These are phyloP conservation scores for Heliconius nattereri DNA, from an alignment of 1,140 invertebrate species.

Conservation along the genomic window DNA sequence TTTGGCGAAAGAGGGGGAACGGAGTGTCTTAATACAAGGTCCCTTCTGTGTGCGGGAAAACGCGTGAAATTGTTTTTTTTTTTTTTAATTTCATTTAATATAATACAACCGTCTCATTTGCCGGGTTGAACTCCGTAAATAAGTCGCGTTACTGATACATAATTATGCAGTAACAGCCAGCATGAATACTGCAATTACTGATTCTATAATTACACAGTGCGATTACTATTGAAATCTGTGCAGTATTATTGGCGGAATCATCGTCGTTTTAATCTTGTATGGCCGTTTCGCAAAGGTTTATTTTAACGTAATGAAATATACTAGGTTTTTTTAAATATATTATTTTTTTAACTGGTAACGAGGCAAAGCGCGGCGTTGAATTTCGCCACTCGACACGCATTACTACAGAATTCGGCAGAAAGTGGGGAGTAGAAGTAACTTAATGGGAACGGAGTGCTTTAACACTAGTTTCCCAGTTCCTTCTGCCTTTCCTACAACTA, in stretches of 20 bases:
- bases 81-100: background rate
- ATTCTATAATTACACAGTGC: background rate
- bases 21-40: no score
- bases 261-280: background rate
- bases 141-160: conserved; percentile 1
- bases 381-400: no score
- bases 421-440: no score
- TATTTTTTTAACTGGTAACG: background rate
- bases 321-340: background rate
- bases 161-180: background rate
- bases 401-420: no score
- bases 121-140: background rate
- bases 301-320: background rate
- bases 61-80: no score
- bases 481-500: no score
- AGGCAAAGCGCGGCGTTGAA: no score
- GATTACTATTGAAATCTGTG: conserved; percentile 3
- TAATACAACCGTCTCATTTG: background rate
- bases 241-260: background rate
- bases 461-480: no score
- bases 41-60: no score
- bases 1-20: no score
- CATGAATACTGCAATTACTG: background rate
- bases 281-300: background rate
- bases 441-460: no score